phyloP scores from a whole-genome alignment of 2,113 vertebrate species.

The Ceratotherium simum region DNA sequence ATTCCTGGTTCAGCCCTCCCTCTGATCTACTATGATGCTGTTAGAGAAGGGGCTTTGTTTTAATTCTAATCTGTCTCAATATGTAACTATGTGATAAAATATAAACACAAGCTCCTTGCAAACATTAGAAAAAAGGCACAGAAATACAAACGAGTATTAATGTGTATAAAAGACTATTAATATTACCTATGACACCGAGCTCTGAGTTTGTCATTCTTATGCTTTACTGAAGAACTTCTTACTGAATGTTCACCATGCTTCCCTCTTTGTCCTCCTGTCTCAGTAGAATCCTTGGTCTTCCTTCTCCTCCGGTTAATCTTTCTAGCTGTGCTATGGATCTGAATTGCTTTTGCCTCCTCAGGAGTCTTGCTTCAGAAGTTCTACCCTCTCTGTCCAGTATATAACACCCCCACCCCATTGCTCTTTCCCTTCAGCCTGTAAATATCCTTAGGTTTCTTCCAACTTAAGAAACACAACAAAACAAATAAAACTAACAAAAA shows the following conservation, averaged over 20 bases:
- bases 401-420: not conserved
- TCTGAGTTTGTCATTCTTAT: not conserved
- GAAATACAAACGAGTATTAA: not conserved
- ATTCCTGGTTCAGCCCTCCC: not conserved
- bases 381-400: not conserved
- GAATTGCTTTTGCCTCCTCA: not conserved
- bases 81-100: not conserved
- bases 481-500: not conserved
- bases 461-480: not conserved
- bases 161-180: not conserved
- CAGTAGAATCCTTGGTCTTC: not conserved
- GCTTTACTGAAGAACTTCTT: not conserved
- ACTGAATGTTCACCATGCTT: not conserved
- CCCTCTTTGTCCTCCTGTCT: not conserved
- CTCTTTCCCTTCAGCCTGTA: not conserved
- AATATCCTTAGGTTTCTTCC: slow-evolving; percentile 5
- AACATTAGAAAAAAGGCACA: not conserved
- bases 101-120: not conserved
- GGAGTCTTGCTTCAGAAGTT: not conserved
- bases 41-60: not conserved
- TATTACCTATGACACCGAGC: not conserved
- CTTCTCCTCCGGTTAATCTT: not conserved
- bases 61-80: not conserved
- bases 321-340: not conserved
- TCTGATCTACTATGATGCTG: not conserved